Conservation (phyloP, 2,113 vertebrate species). For the Apeltes quadracus region DNA sequence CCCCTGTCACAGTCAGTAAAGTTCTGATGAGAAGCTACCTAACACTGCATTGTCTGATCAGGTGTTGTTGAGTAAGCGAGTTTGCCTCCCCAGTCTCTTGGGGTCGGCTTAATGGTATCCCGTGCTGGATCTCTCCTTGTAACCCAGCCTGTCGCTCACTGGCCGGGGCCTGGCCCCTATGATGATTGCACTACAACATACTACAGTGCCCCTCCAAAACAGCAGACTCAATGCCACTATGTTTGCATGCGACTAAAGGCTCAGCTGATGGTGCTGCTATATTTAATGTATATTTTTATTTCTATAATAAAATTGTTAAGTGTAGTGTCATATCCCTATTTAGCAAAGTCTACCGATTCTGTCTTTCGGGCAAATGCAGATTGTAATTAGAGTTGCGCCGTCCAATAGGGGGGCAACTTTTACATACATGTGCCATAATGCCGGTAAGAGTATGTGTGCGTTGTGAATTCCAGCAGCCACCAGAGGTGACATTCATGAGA, state of each 20-base stretch:
- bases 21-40: conserved; percentile 80
- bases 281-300: conserved; percentile 37
- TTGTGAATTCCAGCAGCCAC: too few species aligned
- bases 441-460: too few species aligned
- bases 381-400: background rate
- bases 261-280: conserved; percentile 39
- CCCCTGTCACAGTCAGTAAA: conserved; percentile 80
- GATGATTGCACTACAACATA: conserved; percentile 64
- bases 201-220: conserved; percentile 56
- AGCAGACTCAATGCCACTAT: conserved; percentile 45
- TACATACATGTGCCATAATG: background rate
- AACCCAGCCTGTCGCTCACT: conserved; percentile 67
- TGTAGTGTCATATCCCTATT: background rate
- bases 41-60: conserved; percentile 83
- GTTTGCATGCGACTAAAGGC: conserved; percentile 36
- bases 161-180: conserved; percentile 33
- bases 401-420: background rate
- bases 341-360: background rate
- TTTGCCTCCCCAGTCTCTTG: conserved; percentile 76
- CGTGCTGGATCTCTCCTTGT: conserved; percentile 77
- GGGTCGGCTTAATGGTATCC: conserved; percentile 85
- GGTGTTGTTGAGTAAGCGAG: conserved; percentile 84
- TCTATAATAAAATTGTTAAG: background rate
- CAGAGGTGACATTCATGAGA: too few species aligned
- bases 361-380: background rate